phyloP scores from a whole-genome alignment of 2,797 vertebrate genomes.

The Eulemur albifrons region DNA sequence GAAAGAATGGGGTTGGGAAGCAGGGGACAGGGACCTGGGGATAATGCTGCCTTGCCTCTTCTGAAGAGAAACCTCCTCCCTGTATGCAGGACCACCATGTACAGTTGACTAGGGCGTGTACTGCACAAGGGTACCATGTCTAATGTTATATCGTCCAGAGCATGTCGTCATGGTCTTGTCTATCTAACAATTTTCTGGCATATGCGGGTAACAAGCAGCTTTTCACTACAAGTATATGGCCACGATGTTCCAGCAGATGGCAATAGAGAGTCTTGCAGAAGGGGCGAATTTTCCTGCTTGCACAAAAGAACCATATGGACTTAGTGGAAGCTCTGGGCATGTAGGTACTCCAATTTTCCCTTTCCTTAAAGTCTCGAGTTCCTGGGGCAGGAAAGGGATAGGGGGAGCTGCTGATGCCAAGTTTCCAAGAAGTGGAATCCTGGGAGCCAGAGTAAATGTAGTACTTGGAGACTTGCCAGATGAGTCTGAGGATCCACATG shows the following conservation, averaged over 20 bases:
- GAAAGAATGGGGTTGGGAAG: neutral
- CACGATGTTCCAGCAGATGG: neutral
- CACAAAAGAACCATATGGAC: neutral
- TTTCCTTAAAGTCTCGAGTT: neutral
- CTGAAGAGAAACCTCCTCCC: neutral
- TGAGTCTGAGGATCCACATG: neutral
- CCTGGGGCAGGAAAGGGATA: neutral
- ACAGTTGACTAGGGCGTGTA: neutral
- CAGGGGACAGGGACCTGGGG: neutral
- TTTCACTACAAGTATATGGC: neutral
- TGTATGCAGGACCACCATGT: accelerated
- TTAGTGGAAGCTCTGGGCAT: neutral
- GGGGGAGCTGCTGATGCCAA: neutral
- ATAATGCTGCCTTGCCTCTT: neutral
- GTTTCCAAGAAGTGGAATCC: neutral
- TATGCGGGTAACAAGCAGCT: neutral
- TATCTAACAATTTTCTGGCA: neutral
- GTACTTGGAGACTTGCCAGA: neutral
- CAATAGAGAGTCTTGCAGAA: neutral
- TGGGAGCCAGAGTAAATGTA: neutral
- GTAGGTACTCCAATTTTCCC: neutral
- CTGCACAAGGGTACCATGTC: neutral
- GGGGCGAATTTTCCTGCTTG: neutral
- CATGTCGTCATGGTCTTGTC: neutral
- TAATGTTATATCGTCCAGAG: accelerated